Percentiles rank a stretch among this genome's conserved stretches.
These are phyloP conservation scores for Schizopygopsis pylzovi DNA, from an alignment of 2,797 vertebrate species.

Conservation along the genomic window DNA sequence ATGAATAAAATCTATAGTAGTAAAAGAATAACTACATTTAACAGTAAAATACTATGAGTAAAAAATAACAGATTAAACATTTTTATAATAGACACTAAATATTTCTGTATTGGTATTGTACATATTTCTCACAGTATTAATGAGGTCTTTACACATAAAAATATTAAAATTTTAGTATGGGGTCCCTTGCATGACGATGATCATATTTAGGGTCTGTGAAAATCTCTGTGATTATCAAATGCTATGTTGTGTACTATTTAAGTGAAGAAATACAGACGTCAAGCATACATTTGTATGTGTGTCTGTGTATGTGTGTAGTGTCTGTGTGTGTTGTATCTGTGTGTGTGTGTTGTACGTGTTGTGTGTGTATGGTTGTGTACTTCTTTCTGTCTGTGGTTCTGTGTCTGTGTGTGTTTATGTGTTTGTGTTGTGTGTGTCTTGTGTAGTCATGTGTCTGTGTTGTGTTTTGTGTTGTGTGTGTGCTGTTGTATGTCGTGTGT, in stretches of 20 bases:
- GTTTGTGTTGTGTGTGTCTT: too few relatives aligned
- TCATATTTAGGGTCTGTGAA: neutral
- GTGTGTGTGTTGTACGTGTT: too few relatives aligned
- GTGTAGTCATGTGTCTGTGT: too few relatives aligned
- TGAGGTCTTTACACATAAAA: neutral
- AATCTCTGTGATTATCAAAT: neutral
- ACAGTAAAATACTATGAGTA: neutral
- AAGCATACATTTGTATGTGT: constrained; percentile 9
- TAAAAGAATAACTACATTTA: neutral
- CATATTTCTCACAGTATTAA: neutral
- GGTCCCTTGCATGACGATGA: neutral
- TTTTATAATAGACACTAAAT: neutral
- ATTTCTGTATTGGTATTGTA: neutral
- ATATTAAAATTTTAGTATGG: neutral
- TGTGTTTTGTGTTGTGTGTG: too few relatives aligned
- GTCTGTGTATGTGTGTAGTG: too few relatives aligned
- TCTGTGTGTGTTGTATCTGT: too few relatives aligned
- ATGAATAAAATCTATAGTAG: neutral
- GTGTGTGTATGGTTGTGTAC: too few relatives aligned
- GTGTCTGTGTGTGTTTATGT: too few relatives aligned
- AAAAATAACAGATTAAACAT: neutral
- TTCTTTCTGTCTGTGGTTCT: too few relatives aligned
- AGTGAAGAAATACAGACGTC: neutral
- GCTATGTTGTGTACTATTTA: neutral
- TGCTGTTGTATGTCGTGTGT: too few relatives aligned